A percentile compares a stretch with the other conserved stretches of the same genome.
Conservation (phyloP, 2,888 invertebrate genomes). For the Yponomeuta plumbellus region DNA sequence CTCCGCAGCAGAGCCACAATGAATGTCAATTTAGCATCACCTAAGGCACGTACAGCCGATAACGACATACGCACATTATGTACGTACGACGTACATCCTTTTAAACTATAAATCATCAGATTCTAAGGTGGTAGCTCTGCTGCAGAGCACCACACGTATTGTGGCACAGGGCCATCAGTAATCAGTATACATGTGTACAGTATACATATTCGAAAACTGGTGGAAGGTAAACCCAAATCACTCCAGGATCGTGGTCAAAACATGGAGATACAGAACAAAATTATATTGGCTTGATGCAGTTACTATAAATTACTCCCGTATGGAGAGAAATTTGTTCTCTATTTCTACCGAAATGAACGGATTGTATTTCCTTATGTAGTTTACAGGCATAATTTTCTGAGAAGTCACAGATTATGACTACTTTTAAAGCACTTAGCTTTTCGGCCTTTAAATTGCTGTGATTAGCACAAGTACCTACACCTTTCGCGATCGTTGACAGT, state of each 20-base stretch:
- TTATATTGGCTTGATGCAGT: constrained; percentile 20
- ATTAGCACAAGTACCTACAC: constrained; percentile 21
- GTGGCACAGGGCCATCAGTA: constrained; percentile 20
- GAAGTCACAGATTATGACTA: constrained; percentile 19
- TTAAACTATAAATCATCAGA: no score
- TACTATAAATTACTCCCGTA: constrained; percentile 18
- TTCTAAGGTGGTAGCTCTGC: no score
- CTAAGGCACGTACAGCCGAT: no score
- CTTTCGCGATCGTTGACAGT: constrained; percentile 19
- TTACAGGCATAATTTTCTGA: constrained; percentile 24
- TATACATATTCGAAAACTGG: constrained; percentile 23
- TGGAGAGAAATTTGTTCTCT: constrained; percentile 2
- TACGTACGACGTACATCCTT: no score
- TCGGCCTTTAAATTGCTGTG: constrained; percentile 22
- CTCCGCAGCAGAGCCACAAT: no score
- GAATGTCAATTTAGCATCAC: no score
- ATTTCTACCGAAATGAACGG: constrained; percentile 22
- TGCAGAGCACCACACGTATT: no score
- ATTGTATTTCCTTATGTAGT: constrained; percentile 24
- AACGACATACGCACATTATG: no score
- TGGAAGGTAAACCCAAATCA: constrained; percentile 24
- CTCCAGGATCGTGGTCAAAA: constrained; percentile 21
- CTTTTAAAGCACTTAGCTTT: constrained; percentile 21
- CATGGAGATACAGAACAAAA: constrained; percentile 20
- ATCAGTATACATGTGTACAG: constrained; percentile 23